A percentile compares a stretch with the other conserved stretches of the same genome.
These are phyloP conservation scores for Arenicola marina DNA, from an alignment of 2,888 invertebrate species.

Conservation along the genomic window DNA sequence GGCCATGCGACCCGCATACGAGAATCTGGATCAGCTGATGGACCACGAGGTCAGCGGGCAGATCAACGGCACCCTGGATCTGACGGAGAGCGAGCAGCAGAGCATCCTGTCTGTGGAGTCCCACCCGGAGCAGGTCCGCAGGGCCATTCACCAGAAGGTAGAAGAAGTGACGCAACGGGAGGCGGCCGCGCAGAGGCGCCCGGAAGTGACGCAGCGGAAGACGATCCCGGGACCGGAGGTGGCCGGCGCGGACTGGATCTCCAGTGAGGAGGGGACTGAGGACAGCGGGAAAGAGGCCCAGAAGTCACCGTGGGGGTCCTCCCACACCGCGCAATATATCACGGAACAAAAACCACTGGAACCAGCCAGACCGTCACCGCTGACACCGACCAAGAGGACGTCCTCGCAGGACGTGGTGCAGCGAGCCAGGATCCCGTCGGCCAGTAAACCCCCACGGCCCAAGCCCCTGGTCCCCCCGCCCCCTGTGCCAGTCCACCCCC, in stretches of 20 bases:
- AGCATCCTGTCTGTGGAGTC: neutral
- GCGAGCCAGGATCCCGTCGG: neutral
- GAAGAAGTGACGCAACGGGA: conserved; percentile 9
- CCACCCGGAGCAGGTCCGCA: neutral
- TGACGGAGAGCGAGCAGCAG: too few species aligned
- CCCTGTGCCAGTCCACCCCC: too few species aligned
- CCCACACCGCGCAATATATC: too few species aligned
- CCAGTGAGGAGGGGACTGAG: neutral
- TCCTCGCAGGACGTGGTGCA: neutral
- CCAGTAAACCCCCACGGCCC: neutral
- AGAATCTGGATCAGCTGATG: too few species aligned
- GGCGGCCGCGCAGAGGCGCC: neutral
- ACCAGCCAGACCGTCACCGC: neutral
- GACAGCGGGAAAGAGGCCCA: conserved; percentile 6
- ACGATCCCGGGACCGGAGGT: conserved; percentile 3
- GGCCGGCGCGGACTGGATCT: neutral
- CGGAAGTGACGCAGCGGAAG: neutral
- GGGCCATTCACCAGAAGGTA: conserved; percentile 8
- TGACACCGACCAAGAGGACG: neutral
- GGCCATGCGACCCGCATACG: too few species aligned
- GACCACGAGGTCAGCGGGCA: too few species aligned
- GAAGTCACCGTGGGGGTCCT: too few species aligned
- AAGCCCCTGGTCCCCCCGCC: neutral
- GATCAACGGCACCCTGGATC: too few species aligned
- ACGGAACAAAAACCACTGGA: neutral